Base-by-base conservation (phyloP, 2,888 invertebrate genomes). In the Sclerodermus sp. region DNA sequence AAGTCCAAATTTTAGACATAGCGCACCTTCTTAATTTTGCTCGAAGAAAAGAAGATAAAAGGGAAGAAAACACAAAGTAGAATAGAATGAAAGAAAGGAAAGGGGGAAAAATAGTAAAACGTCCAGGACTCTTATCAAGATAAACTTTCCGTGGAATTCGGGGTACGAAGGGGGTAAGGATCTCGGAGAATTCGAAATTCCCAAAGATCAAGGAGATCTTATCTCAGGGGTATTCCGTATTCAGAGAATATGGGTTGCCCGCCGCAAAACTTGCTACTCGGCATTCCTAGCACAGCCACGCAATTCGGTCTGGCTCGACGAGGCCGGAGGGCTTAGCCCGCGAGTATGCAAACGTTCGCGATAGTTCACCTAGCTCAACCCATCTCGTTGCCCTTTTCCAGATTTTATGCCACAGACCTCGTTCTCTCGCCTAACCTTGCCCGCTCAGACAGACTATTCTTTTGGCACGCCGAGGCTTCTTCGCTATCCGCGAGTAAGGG, bases 251-350 rank as follows among this genome's bases (percentile, higher is more conserved):
- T 64, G 62, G 49, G 58, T 57, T 58, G 53, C 53, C 58, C 57
- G 58, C 54, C 54, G 51, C 46, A 57, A 58, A 70, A 69, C 65
- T 70, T 66, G 56, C 65, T 66, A 55, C 64, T 65, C 67, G 62
- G 55, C 63, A 69, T 72, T 72, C 69, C 63, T 65, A 60, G 67
- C 66, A 59, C 61, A 67, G 65, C 65, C 65, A 52, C 54, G 55
- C 59, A 64, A 64, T 64, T 62, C 65, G 53, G 44, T 49, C 52
- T 47, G 47, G 55, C 55, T 59, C 55, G 39, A 62, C 53, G 45
- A 53, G 50, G 31, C 42, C 53, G 46, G 47, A 15, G 12, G 55
- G 61, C 57, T 62, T 67, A 62, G 62, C 56, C 53, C 58, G 55
- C 58, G 59, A 55, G 61, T 60, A 65, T 60, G 61, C 60, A 59